Base-by-base conservation (phyloP, 2,888 invertebrate genomes). In the Atethmia centrago region DNA sequence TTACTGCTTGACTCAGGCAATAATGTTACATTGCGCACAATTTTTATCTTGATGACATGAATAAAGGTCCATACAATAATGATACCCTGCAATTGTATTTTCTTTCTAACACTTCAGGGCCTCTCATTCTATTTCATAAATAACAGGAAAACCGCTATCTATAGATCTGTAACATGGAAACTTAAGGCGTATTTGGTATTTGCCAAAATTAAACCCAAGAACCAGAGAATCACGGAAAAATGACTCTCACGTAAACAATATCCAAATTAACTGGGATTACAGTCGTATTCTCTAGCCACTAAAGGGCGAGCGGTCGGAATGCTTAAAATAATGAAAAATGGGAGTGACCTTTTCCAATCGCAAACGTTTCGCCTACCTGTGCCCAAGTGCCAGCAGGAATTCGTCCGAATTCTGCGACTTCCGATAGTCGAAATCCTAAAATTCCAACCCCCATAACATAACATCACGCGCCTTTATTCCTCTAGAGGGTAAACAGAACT, bases 311-410 rank as follows among this genome's bases (percentile, higher is more conserved):
- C 31, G 58, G 47, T 31, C 74, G 8, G 28, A 25, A 31, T 40
- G 47, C 51, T 63, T 47, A n/a, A 79, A 72, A 61, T 25, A 71
- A 79, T 70, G 42, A 71, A 79, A 72, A 77, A 73, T 25, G 25
- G 45, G 19, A 59, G 51, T 59, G 53, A 80, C 59, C 58, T 53
- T 80, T 80, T 64, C 25, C 21, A 73, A 42, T 53, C 53, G 49
- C 10, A 64, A 79, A 10, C 9, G 16, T 64, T 53, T 58, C 14
- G 25, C 31, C 40, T 63, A 40, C 72, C 49, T 64, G 64, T 21
- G 51, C 19, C 21, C 16, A 31, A 25, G 55, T 10, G 36, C 25
- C 16, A 51, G 59, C 71, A 62, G 70, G 70, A n/a, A n/a, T n/a
- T n/a, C n/a, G n/a, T n/a, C n/a, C n/a, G n/a, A n/a, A n/a, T n/a